Evolutionary conservation across 2,113 vertebrate genomes (phyloP).

Genomic region (Apodemus speciosus): DNA sequence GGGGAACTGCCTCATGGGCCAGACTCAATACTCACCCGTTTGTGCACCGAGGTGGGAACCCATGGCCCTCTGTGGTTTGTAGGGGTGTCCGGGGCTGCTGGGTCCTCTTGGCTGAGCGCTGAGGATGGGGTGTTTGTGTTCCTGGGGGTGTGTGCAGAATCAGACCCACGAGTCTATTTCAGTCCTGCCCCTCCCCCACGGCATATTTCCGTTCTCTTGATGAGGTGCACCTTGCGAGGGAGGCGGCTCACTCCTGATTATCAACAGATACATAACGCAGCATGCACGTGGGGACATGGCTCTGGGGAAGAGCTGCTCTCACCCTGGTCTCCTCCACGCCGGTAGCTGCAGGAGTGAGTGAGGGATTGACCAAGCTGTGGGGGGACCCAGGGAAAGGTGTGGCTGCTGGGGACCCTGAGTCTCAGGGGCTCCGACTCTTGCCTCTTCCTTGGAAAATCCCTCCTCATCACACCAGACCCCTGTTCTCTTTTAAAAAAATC

Average conservation of each 20-base stretch:
- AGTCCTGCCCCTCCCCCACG: not conserved
- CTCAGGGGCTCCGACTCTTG: fast-evolving
- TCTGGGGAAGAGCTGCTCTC: not conserved
- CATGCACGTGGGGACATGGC: not conserved
- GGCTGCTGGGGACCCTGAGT: not conserved
- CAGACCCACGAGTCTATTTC: constrained; percentile 2
- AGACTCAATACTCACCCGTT: not conserved
- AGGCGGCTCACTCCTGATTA: not conserved
- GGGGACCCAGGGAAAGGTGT: not conserved
- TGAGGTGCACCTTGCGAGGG: constrained; percentile 3
- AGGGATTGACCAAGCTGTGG: not conserved
- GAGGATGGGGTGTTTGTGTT: fast-evolving
- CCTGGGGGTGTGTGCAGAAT: not conserved
- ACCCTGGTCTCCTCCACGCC: not conserved
- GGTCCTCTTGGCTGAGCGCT: not conserved
- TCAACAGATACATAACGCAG: not conserved
- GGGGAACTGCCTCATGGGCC: no score
- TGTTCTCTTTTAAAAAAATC: not conserved
- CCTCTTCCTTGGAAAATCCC: not conserved
- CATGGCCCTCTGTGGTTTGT: fast-evolving
- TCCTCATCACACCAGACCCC: not conserved
- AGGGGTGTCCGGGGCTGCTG: fast-evolving
- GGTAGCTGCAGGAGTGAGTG: not conserved
- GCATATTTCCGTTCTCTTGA: constrained; percentile 47
- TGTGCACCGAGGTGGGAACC: not conserved